A percentile compares a stretch with the other conserved stretches of the same genome.
Conservation (phyloP, 2,888 invertebrate species). For the Acrobasis suavella region DNA sequence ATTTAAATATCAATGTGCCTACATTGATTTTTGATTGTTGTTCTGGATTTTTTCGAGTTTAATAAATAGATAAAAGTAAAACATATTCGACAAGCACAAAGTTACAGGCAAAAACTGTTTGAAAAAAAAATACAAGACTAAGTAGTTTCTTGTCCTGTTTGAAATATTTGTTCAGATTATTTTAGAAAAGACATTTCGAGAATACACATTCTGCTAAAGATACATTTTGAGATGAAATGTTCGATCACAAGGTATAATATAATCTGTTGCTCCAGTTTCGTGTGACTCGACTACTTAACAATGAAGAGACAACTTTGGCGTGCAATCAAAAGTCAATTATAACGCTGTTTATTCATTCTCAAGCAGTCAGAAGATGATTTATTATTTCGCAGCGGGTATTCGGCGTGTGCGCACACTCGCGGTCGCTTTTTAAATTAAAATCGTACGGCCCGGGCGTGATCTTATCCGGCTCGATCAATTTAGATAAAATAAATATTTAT, state of each 20-base stretch:
- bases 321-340: conserved; percentile 79
- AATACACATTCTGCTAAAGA: too few species aligned
- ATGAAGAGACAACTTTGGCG: conserved; percentile 61
- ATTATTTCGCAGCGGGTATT: conserved; percentile 78
- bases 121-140: too few species aligned
- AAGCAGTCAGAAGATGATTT: conserved; percentile 69
- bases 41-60: too few species aligned
- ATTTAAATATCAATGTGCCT: too few species aligned
- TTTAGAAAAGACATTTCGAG: too few species aligned
- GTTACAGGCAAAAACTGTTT: too few species aligned
- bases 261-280: conserved; percentile 57
- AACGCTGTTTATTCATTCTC: conserved; percentile 75
- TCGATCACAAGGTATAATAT: conserved; percentile 41
- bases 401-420: conserved; percentile 71
- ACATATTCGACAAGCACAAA: too few species aligned
- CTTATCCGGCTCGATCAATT: conserved; percentile 81
- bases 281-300: conserved; percentile 51
- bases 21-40: too few species aligned
- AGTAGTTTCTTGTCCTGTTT: too few species aligned
- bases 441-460: conserved; percentile 73
- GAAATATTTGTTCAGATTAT: too few species aligned
- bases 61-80: too few species aligned
- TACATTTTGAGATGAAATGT: conserved; percentile 11
- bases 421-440: conserved; percentile 78
- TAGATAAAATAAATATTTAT: conserved; percentile 83